Conservation (phyloP, 2,797 vertebrate species). For the Micropoecilia bifurca region DNA sequence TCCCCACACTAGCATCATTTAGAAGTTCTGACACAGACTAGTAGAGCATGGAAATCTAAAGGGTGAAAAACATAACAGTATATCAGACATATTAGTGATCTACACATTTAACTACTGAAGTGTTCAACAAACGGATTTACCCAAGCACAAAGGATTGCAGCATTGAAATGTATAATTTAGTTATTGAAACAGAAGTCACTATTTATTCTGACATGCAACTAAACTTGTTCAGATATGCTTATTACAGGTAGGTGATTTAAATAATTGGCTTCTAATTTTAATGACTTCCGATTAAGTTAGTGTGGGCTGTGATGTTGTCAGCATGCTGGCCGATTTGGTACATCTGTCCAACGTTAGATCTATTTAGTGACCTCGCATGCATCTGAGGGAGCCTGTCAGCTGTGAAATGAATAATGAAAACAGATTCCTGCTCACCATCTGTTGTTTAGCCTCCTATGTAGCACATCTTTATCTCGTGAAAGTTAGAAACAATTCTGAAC, state of each 20-base stretch:
- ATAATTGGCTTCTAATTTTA: slow-evolving; percentile 6
- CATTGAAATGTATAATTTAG: not conserved
- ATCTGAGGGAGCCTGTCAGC: slow-evolving; percentile 43
- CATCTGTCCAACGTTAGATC: slow-evolving; percentile 26
- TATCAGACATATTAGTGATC: not conserved
- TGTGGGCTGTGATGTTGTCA: slow-evolving; percentile 28
- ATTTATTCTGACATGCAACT: slow-evolving; percentile 18
- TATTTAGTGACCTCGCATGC: slow-evolving; percentile 55
- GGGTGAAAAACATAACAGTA: not conserved
- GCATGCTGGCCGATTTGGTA: slow-evolving; percentile 44
- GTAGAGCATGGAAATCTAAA: not conserved
- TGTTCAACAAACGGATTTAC: slow-evolving; percentile 4
- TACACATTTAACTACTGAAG: slow-evolving; percentile 14
- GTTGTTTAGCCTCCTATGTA: slow-evolving; percentile 43
- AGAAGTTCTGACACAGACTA: not conserved
- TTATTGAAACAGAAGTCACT: slow-evolving; percentile 21
- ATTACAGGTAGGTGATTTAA: not conserved
- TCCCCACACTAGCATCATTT: not conserved
- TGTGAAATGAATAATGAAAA: slow-evolving; percentile 61
- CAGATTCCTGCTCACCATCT: slow-evolving; percentile 55
- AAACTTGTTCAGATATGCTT: slow-evolving; percentile 64
- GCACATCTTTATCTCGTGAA: slow-evolving; percentile 12
- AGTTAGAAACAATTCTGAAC: not conserved
- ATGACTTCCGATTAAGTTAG: slow-evolving; percentile 23
- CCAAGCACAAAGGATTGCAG: slow-evolving; percentile 39